Base-by-base conservation (phyloP, 2,113 vertebrate genomes). In the Micronycteris hirsuta region DNA sequence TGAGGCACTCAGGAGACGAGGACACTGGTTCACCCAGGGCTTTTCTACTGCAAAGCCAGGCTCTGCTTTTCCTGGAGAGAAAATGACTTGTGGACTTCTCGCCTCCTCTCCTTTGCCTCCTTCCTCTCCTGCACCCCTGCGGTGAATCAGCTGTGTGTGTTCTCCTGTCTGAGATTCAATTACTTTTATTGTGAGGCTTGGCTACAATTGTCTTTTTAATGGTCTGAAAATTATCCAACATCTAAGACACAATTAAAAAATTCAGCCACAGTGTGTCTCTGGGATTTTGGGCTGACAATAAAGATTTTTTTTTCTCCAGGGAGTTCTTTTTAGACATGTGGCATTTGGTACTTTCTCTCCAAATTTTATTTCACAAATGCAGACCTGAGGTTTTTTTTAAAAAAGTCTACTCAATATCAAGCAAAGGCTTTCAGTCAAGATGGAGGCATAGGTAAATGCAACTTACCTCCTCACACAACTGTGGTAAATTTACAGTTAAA, bases 151-250 rank as follows among this genome's bases (percentile, higher is more conserved):
- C 86, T 89, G 49, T 78, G n/a, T 78, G n/a, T 54, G 77, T 54
- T 58, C 82, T 93, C 43, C 67, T 95, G 88, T 86, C 14, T 71
- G 49, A 65, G 78, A 97, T 84, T 93, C 96, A 91, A 77, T 96
- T 94, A 91, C n/a, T 91, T 94, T 95, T 94, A 97, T 96, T 96
- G 95, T 92, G 80, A 81, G 86, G 63, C 47, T 95, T 88, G 91
- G 61, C 95, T 71, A 31, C 71, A 89, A 97, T 89, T 94, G 67
- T 93, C 86, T 96, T 96, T 93, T 96, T 94, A 96, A 91, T 93
- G 63, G 80, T 93, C 94, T 96, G 94, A 96, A 96, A 96, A 91
- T 96, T 91, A 96, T 74, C 82, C 45, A 45, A 74, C 71, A 77
- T 94, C 90, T 96, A 83, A 91, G 93, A 70, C 19, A 74, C 47